These are phyloP conservation scores for Chaetops frenatus DNA, from an alignment of 2,113 vertebrate genomes.

Conservation along the genomic window DNA sequence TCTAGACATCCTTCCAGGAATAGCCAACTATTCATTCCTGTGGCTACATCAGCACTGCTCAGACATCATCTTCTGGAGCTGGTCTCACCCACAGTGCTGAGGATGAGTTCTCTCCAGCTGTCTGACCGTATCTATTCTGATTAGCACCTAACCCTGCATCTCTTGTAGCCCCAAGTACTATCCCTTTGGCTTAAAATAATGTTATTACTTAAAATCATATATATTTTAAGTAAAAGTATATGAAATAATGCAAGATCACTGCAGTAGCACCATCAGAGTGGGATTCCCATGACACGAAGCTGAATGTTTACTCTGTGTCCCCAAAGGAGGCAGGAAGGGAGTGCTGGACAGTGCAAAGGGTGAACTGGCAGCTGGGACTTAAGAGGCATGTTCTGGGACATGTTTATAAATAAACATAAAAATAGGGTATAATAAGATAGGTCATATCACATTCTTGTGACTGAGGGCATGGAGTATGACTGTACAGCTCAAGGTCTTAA, in stretches of 20 bases:
- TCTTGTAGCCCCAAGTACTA: not conserved
- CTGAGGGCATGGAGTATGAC: fast-evolving
- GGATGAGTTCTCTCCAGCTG: not conserved
- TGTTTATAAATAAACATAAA: not conserved
- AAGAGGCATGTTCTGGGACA: fast-evolving
- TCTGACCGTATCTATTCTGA: not conserved
- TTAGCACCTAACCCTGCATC: not conserved
- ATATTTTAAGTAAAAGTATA: not conserved
- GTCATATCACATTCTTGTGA: not conserved
- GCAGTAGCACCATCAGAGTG: not conserved
- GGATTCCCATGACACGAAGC: not conserved
- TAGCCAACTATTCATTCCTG: not conserved
- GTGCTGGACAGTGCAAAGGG: not conserved
- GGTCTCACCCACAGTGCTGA: not conserved
- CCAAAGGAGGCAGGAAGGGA: not conserved
- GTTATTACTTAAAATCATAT: not conserved
- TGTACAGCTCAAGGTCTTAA: not conserved
- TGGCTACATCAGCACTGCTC: not conserved
- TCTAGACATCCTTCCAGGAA: not conserved
- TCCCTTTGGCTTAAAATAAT: not conserved
- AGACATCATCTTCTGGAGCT: not conserved
- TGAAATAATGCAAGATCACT: not conserved
- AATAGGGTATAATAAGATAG: not conserved
- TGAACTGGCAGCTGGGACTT: not conserved
- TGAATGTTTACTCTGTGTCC: not conserved